phyloP scores from a whole-genome alignment of 2,888 invertebrate species.

The Papilio gigon region DNA sequence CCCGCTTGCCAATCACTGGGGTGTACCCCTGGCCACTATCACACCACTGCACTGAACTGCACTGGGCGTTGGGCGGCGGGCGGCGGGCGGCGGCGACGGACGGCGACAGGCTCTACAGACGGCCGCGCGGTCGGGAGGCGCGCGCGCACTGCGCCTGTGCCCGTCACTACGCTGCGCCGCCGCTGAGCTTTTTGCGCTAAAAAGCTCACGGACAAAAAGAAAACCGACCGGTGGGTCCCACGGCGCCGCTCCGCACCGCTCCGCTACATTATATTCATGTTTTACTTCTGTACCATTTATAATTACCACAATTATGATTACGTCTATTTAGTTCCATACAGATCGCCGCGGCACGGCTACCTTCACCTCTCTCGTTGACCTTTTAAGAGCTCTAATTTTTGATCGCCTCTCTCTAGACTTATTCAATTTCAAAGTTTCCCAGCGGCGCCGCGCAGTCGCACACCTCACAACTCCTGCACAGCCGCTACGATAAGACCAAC shows the following conservation, averaged over 20 bases:
- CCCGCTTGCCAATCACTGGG: constrained; percentile 51
- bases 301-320: constrained; percentile 1
- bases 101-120: constrained; percentile 49
- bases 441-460: too few species aligned
- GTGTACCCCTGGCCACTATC: constrained; percentile 45
- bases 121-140: constrained; percentile 53
- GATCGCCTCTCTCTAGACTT: too few species aligned
- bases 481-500: too few species aligned
- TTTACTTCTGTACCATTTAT: constrained; percentile 9
- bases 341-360: too few species aligned
- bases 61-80: constrained; percentile 40
- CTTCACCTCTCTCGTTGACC: too few species aligned
- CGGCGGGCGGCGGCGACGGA: constrained; percentile 40
- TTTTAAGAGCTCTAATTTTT: not conserved
- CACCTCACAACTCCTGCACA: too few species aligned
- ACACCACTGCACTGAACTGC: constrained; percentile 41
- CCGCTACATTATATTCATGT: constrained; percentile 9
- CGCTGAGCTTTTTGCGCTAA: constrained; percentile 70
- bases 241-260: constrained; percentile 47
- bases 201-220: constrained; percentile 65
- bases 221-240: constrained; percentile 66
- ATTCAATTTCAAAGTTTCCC: too few species aligned
- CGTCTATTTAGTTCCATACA: not conserved
- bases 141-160: constrained; percentile 62
- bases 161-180: constrained; percentile 56